Percentiles rank a stretch among this genome's conserved stretches.
These are phyloP conservation scores for Nothura maculosa DNA, from an alignment of 2,797 vertebrate species.

Conservation along the genomic window DNA sequence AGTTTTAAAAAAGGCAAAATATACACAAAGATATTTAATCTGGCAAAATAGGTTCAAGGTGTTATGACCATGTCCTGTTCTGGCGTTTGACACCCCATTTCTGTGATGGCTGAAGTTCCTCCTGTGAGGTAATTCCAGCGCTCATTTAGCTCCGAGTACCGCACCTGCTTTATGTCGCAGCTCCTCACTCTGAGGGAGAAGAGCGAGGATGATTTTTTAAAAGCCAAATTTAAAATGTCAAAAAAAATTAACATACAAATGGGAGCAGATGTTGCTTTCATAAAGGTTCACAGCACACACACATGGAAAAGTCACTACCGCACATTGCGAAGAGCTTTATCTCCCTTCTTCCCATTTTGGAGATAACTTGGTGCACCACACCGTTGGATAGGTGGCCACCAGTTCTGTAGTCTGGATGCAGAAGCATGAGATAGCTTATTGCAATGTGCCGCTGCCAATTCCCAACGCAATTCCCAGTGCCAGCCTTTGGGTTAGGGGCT, in stretches of 20 bases:
- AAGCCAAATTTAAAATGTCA: slow-evolving; percentile 59
- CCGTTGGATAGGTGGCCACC: background rate
- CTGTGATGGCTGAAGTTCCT: background rate
- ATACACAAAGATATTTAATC: background rate
- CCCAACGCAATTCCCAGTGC: background rate
- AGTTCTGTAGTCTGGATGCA: background rate
- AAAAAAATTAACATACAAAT: slow-evolving; percentile 71
- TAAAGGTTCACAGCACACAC: slow-evolving; percentile 37
- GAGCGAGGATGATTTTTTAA: slow-evolving; percentile 27
- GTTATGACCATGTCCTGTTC: background rate
- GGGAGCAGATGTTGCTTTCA: slow-evolving; percentile 68
- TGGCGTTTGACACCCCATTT: slow-evolving; percentile 2
- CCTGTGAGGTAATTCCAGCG: slow-evolving; percentile 6
- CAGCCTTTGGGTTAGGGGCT: background rate
- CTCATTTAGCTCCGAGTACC: background rate
- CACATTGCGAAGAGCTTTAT: background rate
- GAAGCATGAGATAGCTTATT: background rate
- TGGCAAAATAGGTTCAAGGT: background rate
- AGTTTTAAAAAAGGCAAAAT: background rate
- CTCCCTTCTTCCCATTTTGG: background rate
- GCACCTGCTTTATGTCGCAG: slow-evolving; percentile 55
- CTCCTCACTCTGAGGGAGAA: slow-evolving; percentile 17
- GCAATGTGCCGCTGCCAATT: background rate
- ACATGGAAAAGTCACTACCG: background rate
- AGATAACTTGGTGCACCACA: background rate